Evolutionary conservation across 2,797 vertebrate species (phyloP), one percentile per base, ranked within the genome.

Genomic region (Sardinella longiceps): DNA sequence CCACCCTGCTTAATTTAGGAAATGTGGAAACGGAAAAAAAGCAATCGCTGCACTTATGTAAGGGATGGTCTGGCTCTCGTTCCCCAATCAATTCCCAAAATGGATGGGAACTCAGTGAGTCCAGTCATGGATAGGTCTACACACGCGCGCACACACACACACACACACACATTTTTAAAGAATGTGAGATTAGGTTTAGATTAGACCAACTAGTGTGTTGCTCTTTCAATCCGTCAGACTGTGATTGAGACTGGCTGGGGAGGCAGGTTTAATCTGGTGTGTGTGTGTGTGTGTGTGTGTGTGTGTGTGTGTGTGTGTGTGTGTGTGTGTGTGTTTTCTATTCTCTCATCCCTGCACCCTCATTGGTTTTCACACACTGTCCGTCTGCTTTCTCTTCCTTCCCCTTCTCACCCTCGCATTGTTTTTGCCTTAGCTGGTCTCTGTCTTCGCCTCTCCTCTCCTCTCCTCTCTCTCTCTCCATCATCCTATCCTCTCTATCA

Each of bases 21-120:
- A 74, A 37, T 37, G 66, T 37, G 66, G 56, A 74, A 74, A 39
- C 15, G 23, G 33, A 66, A 66, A 74, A 37, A 77, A 77, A 20
- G 20, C 70, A 43, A 43, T 77, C 70, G 2, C n/a, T 60, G 23
- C 7, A 60, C n/a, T 60, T 39, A 14, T 1, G 18, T 77, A 43
- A 43, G 43, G 37, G 70, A 10, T 43, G 39, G 33, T 20, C 70
- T 7, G 37, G 70, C 33, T 77, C 37, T 2, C 33, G 9, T 77
- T 39, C 9, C 70, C 33, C 20, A 77, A 77, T 77, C 70, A 77
- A 77, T 77, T 77, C 70, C 37, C 9, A 43, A 77, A 77, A 33
- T 77, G 33, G 20, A 43, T 23, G 33, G 37, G 33, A 39, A 39
- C 70, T 77, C 70, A 23, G 39, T 74, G 33, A 74, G 66, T 77